These are phyloP conservation scores for Pelvicachromis taeniatus DNA, from an alignment of 2,113 vertebrate genomes.

Conservation along the genomic window DNA sequence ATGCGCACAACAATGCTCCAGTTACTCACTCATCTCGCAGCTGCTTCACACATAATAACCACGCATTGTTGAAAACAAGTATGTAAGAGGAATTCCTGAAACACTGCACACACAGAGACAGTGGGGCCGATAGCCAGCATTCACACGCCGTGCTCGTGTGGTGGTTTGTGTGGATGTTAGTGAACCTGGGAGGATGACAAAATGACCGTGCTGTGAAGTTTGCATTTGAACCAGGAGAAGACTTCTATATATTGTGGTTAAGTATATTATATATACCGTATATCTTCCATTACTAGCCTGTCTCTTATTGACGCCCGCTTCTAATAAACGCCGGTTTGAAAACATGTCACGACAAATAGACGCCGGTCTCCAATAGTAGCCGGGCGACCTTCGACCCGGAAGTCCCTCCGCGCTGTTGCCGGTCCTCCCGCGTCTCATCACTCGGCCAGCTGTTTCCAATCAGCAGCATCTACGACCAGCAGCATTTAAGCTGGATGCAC, in stretches of 20 bases:
- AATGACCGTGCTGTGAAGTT: background rate
- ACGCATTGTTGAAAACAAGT: background rate
- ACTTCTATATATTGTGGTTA: background rate
- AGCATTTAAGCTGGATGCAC: too few species aligned
- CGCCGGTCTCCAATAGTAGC: too few species aligned
- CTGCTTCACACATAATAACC: background rate
- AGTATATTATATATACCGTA: background rate
- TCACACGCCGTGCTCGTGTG: background rate
- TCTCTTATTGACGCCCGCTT: too few species aligned
- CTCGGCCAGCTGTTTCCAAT: too few species aligned
- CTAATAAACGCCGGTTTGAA: too few species aligned
- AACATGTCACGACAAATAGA: too few species aligned
- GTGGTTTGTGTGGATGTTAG: background rate
- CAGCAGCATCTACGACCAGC: too few species aligned
- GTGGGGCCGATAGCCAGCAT: background rate
- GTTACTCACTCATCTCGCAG: background rate
- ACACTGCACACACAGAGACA: accelerated
- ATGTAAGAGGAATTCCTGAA: background rate
- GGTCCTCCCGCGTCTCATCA: too few species aligned
- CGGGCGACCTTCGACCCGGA: too few species aligned
- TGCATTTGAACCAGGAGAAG: background rate
- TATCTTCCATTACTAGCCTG: too few species aligned
- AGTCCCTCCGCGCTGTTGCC: too few species aligned
- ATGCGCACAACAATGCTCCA: background rate
- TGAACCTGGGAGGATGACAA: background rate